Conservation (phyloP, 2,888 invertebrate species). For the Nephrotoma appendiculata region DNA sequence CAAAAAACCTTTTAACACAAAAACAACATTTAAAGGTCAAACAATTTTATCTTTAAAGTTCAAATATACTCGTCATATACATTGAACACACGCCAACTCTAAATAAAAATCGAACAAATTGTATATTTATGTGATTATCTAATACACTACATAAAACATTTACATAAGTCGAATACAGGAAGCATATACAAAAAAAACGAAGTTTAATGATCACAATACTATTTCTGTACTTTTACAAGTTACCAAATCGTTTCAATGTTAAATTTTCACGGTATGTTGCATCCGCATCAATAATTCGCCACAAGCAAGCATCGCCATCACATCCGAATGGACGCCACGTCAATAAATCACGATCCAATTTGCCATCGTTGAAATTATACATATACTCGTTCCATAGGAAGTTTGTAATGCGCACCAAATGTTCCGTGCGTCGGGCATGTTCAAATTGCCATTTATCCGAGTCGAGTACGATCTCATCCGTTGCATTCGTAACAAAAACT, state of each 20-base stretch:
- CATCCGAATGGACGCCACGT: neutral
- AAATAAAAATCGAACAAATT: neutral
- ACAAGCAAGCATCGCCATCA: neutral
- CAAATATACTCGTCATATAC: neutral
- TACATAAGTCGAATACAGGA: neutral
- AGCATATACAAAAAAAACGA: neutral
- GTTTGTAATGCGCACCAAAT: neutral
- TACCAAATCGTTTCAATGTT: neutral
- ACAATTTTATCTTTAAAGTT: neutral
- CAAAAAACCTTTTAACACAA: too few species aligned
- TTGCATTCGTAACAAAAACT: neutral
- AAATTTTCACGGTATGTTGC: neutral
- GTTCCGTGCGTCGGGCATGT: neutral
- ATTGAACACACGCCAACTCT: neutral
- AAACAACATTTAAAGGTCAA: neutral
- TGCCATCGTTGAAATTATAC: neutral
- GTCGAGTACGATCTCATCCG: neutral
- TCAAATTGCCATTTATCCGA: neutral
- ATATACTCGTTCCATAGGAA: neutral
- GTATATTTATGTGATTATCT: neutral
- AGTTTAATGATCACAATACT: neutral
- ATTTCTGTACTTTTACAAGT: neutral
- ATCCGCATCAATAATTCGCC: neutral
- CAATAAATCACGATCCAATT: neutral
- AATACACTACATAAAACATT: neutral